Evolutionary conservation across 2,797 vertebrate species (phyloP).

Genomic region (Babyrousa celebensis): DNA sequence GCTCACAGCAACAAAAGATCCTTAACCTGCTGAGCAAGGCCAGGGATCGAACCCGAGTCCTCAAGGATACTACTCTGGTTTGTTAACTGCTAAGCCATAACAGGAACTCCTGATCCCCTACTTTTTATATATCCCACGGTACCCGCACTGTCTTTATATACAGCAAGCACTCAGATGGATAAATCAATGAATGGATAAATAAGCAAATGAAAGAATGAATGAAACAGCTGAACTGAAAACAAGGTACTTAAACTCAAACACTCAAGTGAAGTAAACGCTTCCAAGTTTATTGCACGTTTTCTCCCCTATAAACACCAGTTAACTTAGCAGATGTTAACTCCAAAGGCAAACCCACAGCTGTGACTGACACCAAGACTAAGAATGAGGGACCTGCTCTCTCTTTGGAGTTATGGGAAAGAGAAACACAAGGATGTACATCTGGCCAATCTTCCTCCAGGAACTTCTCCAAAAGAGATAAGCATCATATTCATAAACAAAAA

Average conservation of each 20-base stretch:
- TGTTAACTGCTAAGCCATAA: too few relatives aligned
- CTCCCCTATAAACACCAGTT: background rate
- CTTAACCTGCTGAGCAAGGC: too few relatives aligned
- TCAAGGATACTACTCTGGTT: too few relatives aligned
- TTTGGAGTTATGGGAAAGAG: fast-evolving
- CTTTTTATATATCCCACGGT: background rate
- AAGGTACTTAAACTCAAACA: conserved; percentile 1
- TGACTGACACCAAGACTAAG: background rate
- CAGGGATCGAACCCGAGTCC: too few relatives aligned
- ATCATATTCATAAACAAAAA: conserved; percentile 50
- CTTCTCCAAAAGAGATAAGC: conserved; percentile 30
- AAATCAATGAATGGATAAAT: background rate
- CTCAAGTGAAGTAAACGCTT: background rate
- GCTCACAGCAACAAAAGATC: too few relatives aligned
- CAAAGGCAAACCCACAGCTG: background rate
- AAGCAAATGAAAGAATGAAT: background rate
- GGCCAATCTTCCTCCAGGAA: background rate
- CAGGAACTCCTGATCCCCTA: background rate
- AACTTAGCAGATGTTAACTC: conserved; percentile 24
- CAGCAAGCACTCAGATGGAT: background rate
- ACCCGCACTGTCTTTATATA: background rate
- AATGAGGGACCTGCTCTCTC: background rate
- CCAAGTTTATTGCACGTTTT: background rate
- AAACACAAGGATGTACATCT: background rate
- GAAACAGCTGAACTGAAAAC: background rate